Percentiles rank a stretch among this genome's conserved stretches.
Conservation (phyloP, 2,888 invertebrate species). For the Teleogryllus oceanicus region DNA sequence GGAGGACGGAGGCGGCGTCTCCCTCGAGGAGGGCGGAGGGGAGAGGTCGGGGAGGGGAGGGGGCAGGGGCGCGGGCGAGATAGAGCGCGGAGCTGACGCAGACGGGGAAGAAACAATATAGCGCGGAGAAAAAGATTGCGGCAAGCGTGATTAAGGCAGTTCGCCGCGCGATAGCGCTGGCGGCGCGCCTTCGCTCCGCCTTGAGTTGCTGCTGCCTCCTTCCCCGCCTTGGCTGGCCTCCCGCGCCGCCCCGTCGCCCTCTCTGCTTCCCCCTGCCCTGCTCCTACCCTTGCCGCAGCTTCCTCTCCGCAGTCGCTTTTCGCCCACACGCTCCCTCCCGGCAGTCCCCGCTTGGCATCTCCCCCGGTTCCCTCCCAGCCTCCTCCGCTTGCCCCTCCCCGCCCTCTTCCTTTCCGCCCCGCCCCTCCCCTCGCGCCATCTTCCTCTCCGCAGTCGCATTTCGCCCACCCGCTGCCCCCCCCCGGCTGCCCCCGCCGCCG, state of each 20-base stretch:
- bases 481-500: no score
- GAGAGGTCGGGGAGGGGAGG: background rate
- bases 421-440: no score
- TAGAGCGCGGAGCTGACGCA: slow-evolving; percentile 19
- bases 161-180: background rate
- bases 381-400: no score
- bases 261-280: no score
- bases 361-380: no score
- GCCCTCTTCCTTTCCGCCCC: no score
- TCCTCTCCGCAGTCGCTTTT: no score
- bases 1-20: slow-evolving; percentile 20
- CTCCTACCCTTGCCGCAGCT: no score
- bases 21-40: background rate
- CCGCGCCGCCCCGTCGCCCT: background rate
- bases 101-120: background rate
- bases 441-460: no score
- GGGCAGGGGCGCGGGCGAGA: background rate
- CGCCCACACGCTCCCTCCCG: no score
- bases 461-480: no score
- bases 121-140: slow-evolving; percentile 9
- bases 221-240: background rate
- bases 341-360: no score
- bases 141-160: slow-evolving; percentile 9
- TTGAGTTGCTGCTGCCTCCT: background rate
- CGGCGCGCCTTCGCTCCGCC: background rate